Evolutionary conservation across 2,888 invertebrate species (phyloP), one percentile per base, ranked within the genome.

Genomic region (Campoletis raptor): DNA sequence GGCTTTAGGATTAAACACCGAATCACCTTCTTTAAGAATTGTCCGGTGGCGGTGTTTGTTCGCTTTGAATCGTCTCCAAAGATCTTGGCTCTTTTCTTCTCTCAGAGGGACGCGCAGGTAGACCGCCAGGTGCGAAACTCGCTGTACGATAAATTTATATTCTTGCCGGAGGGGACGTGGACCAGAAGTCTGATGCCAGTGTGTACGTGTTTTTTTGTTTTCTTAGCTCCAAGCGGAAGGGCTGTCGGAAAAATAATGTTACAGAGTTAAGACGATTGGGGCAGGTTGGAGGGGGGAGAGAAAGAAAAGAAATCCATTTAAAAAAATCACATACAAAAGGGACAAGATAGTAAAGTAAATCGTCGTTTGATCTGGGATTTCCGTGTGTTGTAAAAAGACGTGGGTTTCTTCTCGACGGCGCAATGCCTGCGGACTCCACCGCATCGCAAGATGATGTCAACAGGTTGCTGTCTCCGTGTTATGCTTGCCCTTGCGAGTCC

Each of bases 121-220:
- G 81, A 48, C 79, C 54, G 67, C 81, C 81, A 81, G 81, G 81
- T 81, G 81, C 67, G 21, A 74, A 67, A 74, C 54, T 52, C 42
- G 67, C 54, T 74, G 66, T 45, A 74, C 67, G 81, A 81, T 74
- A 67, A 67, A 74, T 81, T 81, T 78, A 85, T 74, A 76, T 18
- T 40, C 81, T 67, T 81, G 87, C 84, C 73, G 79, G 64, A 81
- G 84, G 87, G 86, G 84, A 80, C 84, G 67, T 86, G 87, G 82
- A 82, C 73, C 52, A 70, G 77, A 81, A 86, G 79, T 87, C 81
- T 30, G 67, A 30, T 30, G 30, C 30, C 67, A 64, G 52, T 37
- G 18, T 61, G 42, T 69, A 52, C 54, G 52, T 80, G 76, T 37
- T 64, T 80, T 80, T 52, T 54, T 52, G 45, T 21, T 67, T 79